Base-by-base conservation (phyloP, 37 sponge, comb jelly and placozoan species). In the Beroe ovata region DNA sequence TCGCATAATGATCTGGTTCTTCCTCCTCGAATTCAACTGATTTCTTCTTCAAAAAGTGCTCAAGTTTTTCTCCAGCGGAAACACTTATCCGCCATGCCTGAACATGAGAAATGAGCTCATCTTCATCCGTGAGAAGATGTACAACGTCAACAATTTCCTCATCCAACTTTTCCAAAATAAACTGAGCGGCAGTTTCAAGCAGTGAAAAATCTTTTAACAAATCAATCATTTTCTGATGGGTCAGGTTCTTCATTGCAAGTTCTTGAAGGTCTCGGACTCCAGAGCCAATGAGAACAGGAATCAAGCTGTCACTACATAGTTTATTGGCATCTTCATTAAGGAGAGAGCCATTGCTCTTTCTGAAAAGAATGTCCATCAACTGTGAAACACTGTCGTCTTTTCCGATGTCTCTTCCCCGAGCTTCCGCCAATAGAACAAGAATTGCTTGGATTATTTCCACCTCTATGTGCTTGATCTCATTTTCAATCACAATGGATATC, bases 1-100 rank as follows among this genome's bases (percentile, higher is more conserved):
- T n/a, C 1, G 4, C 54, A 66, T 66, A 66, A 30, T 34, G 30
- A 40, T 77, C 84, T 39, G 41, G 28, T 11, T 30, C 8, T 42
- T 77, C 54, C 1, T 4, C 33, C 54, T 40, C 41, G 11, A 40
- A n/a, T 3, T 37, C 28, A 11, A 30, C 16, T 33, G 69, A 66
- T 34, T 66, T 66, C 36, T 66, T 30, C 47, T n/a, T 77, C 29
- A 77, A 35, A 33, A 66, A 34, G 26, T 33, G 0, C 41, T 77
- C 84, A 21, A 77, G 26, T 33, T 66, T 30, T 32, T 66, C 69
- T 6, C 84, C 84, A 39, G 84, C 54, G 8, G 54, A 42, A 26
- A 39, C 84, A 23, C 8, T 42, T 1, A 77, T 77, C 3, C 54
- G 26, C 84, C 84, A 77, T 32, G 84, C 84, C 23, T 77, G 84